These are phyloP conservation scores for Ochotona curzoniae DNA, from an alignment of 2,113 vertebrate species.

Conservation along the genomic window DNA sequence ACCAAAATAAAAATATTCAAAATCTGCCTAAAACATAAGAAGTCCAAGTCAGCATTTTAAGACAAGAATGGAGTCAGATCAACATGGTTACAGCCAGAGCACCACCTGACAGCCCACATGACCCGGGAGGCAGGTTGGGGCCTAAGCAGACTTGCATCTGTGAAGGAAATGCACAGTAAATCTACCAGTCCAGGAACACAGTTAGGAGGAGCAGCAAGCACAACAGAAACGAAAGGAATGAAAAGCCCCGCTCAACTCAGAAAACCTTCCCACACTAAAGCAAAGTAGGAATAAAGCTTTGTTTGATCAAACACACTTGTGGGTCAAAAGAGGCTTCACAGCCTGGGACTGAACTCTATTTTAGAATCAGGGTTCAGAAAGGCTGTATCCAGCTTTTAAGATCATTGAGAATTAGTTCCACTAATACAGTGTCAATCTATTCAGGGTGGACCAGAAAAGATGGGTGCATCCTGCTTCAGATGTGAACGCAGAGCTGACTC, in stretches of 20 bases:
- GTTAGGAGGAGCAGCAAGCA: background rate
- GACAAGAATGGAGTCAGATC: background rate
- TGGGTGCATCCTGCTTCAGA: background rate
- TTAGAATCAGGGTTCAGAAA: background rate
- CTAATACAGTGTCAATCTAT: background rate
- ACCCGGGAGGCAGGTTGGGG: accelerated
- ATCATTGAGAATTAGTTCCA: background rate
- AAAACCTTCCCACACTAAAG: background rate
- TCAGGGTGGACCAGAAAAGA: background rate
- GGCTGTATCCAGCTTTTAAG: background rate
- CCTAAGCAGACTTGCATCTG: accelerated
- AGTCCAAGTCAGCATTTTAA: background rate
- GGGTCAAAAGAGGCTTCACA: too few relatives aligned
- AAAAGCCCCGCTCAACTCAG: background rate
- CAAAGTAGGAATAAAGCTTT: background rate
- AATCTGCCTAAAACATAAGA: background rate
- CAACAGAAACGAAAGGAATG: background rate
- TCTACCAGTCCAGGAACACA: accelerated
- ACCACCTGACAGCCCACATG: background rate
- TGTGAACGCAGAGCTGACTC: background rate
- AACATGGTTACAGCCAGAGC: background rate
- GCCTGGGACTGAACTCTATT: background rate
- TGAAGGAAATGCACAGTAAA: background rate
- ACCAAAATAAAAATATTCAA: background rate
- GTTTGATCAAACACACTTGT: background rate